A percentile compares a stretch with the other conserved stretches of the same genome.
Evolutionary conservation across 2,113 vertebrate genomes (phyloP).

Genomic region (Ochotona princeps): DNA sequence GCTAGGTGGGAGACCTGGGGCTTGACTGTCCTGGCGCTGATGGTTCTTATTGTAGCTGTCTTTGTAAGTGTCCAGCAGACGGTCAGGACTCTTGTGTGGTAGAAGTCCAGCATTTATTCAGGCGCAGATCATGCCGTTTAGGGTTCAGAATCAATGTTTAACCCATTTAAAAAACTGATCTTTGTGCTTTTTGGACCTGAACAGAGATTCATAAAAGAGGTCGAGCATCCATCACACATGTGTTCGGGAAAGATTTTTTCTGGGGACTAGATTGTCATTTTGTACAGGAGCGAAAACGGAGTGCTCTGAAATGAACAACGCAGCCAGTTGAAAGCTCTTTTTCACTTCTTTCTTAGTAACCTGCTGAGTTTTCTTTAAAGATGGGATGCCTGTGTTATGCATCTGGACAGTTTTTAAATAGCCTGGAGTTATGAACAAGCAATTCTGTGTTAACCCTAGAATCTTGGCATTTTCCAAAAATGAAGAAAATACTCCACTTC

Average conservation of each 20-base stretch:
- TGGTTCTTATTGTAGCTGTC: background rate
- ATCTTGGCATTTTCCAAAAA: slow-evolving; percentile 54
- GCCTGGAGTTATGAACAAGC: slow-evolving; percentile 44
- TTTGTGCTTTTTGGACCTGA: slow-evolving; percentile 46
- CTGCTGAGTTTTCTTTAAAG: slow-evolving; percentile 54
- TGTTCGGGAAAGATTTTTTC: slow-evolving; percentile 25
- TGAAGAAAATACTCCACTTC: slow-evolving; percentile 6
- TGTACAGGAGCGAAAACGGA: slow-evolving; percentile 44
- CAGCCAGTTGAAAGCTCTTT: slow-evolving; percentile 54
- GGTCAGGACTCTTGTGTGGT: background rate
- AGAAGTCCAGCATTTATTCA: background rate
- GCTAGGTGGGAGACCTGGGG: background rate
- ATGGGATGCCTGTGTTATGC: background rate
- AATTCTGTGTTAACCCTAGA: slow-evolving; percentile 27
- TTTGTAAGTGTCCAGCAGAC: background rate
- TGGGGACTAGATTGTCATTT: slow-evolving; percentile 14
- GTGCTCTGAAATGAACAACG: slow-evolving; percentile 40
- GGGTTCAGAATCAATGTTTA: slow-evolving; percentile 18
- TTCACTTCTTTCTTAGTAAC: slow-evolving; percentile 35
- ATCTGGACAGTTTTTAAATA: slow-evolving; percentile 40
- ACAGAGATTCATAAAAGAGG: slow-evolving; percentile 24
- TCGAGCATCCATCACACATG: background rate
- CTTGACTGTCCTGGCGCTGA: too few relatives aligned
- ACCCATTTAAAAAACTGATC: background rate
- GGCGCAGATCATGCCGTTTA: slow-evolving; percentile 24